Percentiles rank a stretch among this genome's conserved stretches.
Conservation (phyloP, 2,888 invertebrate species). For the Euproctis similis region DNA sequence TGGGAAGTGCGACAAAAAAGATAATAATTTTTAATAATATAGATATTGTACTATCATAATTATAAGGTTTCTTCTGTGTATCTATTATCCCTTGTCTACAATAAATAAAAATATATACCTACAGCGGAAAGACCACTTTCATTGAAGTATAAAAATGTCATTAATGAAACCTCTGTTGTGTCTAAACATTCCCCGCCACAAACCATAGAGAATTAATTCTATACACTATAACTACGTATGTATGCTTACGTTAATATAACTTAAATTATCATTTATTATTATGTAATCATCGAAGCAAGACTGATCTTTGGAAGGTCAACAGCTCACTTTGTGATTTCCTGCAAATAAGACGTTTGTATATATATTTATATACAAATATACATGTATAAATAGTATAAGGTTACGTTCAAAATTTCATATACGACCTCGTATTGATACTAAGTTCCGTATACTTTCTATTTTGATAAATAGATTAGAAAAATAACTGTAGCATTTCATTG, state of each 20-base stretch:
- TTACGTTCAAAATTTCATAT: conserved; percentile 27
- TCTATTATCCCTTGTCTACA: too few relatives aligned
- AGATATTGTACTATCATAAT: too few relatives aligned
- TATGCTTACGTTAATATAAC: conserved; percentile 14
- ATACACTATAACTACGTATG: conserved; percentile 20
- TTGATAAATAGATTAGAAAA: conserved; percentile 11
- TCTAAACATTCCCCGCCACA: conserved; percentile 11
- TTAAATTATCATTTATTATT: conserved; percentile 17
- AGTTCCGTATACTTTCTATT: conserved; percentile 22
- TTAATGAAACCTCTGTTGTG: conserved; percentile 1
- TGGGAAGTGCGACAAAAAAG: too few relatives aligned
- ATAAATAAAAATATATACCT: too few relatives aligned
- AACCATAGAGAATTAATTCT: conserved; percentile 16
- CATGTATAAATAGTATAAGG: background rate
- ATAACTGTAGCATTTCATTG: too few relatives aligned
- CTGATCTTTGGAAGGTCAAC: conserved; percentile 48
- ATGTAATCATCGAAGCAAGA: conserved; percentile 37
- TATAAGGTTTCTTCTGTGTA: too few relatives aligned
- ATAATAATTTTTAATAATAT: too few relatives aligned
- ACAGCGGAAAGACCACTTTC: conserved; percentile 33
- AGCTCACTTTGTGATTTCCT: conserved; percentile 41
- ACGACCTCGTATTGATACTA: conserved; percentile 16
- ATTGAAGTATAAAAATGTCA: conserved; percentile 11
- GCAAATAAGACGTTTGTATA: too few relatives aligned
- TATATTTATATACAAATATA: too few relatives aligned